Percentiles rank a stretch among this genome's conserved stretches.
phyloP scores from a whole-genome alignment of 2,888 invertebrate genomes.

The Salpingus planirostris region DNA sequence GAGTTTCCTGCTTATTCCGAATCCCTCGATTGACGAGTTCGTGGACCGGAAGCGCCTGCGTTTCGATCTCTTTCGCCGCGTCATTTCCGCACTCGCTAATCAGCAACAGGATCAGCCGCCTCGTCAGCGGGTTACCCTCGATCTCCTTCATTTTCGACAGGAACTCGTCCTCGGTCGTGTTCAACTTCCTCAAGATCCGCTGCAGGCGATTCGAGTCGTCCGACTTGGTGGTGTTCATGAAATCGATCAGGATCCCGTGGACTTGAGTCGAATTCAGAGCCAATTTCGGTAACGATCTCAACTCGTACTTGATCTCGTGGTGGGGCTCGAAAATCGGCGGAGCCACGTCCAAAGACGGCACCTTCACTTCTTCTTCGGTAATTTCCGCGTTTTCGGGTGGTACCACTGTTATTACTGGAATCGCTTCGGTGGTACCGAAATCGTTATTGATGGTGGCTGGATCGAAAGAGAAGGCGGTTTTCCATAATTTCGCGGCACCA shows the following conservation, averaged over 20 bases:
- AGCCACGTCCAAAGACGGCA: not conserved
- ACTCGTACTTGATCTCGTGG: conserved; percentile 36
- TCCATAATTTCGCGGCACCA: conserved; percentile 53
- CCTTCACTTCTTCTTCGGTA: conserved; percentile 8
- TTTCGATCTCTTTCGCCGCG: conserved; percentile 24
- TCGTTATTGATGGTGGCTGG: conserved; percentile 64
- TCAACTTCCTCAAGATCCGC: conserved; percentile 66
- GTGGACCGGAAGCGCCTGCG: conserved; percentile 16
- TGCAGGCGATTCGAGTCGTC: conserved; percentile 62
- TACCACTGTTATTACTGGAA: conserved; percentile 3
- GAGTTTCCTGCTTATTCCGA: conserved; percentile 19
- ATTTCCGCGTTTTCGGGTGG: too few relatives aligned
- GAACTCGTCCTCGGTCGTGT: conserved; percentile 65
- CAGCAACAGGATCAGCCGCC: conserved; percentile 62
- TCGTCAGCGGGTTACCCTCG: conserved; percentile 64
- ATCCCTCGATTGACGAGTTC: conserved; percentile 11
- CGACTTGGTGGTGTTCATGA: conserved; percentile 53
- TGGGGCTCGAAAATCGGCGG: conserved; percentile 13
- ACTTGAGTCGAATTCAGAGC: conserved; percentile 34
- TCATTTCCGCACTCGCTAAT: conserved; percentile 68
- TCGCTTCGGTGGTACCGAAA: conserved; percentile 23
- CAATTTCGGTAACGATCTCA: conserved; percentile 38
- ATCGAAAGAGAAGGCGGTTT: conserved; percentile 60
- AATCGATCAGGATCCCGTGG: conserved; percentile 36
- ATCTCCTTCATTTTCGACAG: conserved; percentile 78